Conservation (phyloP, 2,888 invertebrate genomes). For the Eupithecia inturbata region DNA sequence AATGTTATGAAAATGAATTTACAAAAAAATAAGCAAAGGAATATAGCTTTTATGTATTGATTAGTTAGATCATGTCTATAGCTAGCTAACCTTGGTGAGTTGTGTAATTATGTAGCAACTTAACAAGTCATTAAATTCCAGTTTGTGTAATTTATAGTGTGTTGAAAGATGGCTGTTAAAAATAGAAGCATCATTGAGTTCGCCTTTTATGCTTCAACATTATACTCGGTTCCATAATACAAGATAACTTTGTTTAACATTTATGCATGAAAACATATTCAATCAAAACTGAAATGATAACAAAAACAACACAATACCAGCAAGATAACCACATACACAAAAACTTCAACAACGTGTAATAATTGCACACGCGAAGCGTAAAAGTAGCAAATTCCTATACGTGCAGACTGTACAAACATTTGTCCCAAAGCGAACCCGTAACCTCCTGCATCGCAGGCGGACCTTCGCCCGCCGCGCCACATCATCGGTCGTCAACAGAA, state of each 20-base stretch:
- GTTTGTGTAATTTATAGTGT: conserved; percentile 9
- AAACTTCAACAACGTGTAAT: neutral
- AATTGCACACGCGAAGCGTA: neutral
- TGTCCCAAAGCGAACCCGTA: too few species aligned
- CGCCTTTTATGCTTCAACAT: neutral
- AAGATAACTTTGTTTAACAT: neutral
- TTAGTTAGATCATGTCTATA: neutral
- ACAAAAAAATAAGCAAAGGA: neutral
- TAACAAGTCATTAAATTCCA: conserved; percentile 14
- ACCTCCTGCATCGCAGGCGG: too few species aligned
- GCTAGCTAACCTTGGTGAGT: conserved; percentile 7
- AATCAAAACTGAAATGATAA: neutral
- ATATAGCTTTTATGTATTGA: neutral
- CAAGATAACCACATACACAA: neutral
- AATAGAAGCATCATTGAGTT: conserved; percentile 5
- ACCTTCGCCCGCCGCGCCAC: too few species aligned
- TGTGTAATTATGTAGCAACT: conserved; percentile 14
- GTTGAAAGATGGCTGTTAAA: conserved; percentile 6
- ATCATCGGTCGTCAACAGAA: too few species aligned
- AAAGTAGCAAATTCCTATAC: neutral
- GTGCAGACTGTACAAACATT: too few species aligned
- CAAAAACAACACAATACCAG: neutral
- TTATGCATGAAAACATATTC: neutral
- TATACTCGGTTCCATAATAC: neutral
- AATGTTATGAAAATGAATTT: neutral